These are phyloP conservation scores for Polymixis flavicincta DNA, from an alignment of 2,888 invertebrate species.

Conservation along the genomic window DNA sequence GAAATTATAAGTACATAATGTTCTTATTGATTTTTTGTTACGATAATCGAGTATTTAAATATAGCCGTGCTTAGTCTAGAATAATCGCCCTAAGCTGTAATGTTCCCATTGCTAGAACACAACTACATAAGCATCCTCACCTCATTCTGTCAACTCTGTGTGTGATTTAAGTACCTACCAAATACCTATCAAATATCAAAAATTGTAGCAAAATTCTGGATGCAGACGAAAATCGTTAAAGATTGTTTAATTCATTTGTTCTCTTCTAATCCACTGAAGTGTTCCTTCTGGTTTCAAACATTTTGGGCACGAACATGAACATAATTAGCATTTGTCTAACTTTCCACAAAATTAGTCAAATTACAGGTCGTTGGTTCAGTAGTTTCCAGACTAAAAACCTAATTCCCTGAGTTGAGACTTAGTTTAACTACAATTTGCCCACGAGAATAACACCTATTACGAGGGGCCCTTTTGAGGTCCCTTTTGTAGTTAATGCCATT, in stretches of 20 bases:
- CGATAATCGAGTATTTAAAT: background rate
- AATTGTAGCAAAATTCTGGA: background rate
- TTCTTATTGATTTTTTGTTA: background rate
- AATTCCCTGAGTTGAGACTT: constrained; percentile 53
- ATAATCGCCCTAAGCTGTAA: background rate
- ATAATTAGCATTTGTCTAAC: constrained; percentile 49
- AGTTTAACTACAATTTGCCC: constrained; percentile 55
- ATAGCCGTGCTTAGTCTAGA: too few species aligned
- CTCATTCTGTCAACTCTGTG: background rate
- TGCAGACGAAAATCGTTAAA: background rate
- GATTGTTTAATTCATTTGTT: background rate
- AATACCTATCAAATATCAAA: background rate
- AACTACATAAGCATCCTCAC: too few species aligned
- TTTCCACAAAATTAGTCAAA: constrained; percentile 59
- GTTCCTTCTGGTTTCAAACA: constrained; percentile 15
- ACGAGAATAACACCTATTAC: constrained; percentile 54
- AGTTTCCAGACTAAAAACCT: constrained; percentile 51
- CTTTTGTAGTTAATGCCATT: constrained; percentile 35
- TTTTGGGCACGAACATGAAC: constrained; percentile 30
- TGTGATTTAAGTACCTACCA: background rate
- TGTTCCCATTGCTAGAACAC: background rate
- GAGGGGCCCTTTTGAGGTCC: constrained; percentile 18
- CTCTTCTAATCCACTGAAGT: constrained; percentile 5
- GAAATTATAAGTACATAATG: background rate
- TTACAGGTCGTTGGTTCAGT: constrained; percentile 45